A percentile compares a stretch with the other conserved stretches of the same genome.
These are phyloP conservation scores for Chionis minor DNA, from an alignment of 2,113 vertebrate species.

Conservation along the genomic window DNA sequence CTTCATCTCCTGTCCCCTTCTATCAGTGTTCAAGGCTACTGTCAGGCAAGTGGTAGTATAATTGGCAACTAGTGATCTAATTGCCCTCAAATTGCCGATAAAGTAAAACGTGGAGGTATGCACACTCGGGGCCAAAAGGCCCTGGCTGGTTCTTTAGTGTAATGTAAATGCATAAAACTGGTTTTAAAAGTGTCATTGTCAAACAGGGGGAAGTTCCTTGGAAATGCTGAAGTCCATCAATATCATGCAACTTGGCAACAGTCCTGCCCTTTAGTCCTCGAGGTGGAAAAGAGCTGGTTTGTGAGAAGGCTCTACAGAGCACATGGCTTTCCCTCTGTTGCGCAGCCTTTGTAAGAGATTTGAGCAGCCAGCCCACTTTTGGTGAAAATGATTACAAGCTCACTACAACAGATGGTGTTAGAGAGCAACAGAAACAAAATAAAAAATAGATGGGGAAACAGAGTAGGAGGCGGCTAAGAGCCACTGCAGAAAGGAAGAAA, in stretches of 20 bases:
- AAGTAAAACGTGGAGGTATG: neutral
- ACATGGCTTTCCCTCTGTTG: neutral
- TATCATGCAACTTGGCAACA: neutral
- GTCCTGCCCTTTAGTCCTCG: neutral
- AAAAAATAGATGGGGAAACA: neutral
- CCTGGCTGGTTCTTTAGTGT: neutral
- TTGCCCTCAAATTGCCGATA: neutral
- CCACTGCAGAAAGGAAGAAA: neutral
- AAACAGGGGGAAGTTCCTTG: neutral
- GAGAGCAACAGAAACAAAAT: neutral
- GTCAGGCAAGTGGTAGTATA: neutral
- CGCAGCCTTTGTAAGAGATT: neutral
- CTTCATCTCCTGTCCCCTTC: neutral
- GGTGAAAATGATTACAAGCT: neutral
- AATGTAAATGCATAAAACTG: neutral
- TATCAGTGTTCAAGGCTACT: neutral
- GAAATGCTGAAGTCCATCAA: neutral
- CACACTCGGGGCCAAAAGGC: neutral
- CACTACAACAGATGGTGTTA: neutral
- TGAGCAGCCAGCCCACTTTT: neutral
- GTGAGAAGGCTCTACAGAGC: neutral
- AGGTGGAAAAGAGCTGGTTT: neutral
- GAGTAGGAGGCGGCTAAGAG: neutral
- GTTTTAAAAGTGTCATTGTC: neutral
- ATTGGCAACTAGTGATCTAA: neutral